Evolutionary conservation across 2,888 invertebrate genomes (phyloP), one percentile per base, ranked within the genome.

Genomic region (Perdita meconis): DNA sequence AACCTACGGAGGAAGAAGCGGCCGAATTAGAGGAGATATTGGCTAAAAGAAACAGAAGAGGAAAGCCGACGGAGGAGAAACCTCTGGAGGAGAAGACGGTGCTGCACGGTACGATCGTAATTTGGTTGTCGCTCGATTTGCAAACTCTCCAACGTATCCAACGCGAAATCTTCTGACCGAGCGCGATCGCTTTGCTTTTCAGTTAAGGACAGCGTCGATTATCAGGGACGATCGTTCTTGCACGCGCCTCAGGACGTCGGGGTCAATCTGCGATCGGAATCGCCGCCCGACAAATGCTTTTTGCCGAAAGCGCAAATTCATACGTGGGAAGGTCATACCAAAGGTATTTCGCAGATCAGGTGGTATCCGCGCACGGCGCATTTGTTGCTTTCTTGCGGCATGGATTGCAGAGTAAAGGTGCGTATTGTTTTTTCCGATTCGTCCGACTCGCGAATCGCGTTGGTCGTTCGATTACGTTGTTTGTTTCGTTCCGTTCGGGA

Each of bases 341-440:
- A 99, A 93, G 98, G 98, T 56, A 96, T 99, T 87, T 96, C 99
- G 0, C 96, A 97, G 0, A 97, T 98, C 79, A 95, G 98, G 70
- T 99, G 98, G 97, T 97, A 98, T 89, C 99, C 99, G 0, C 94
- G 94, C 82, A 97, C 98, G 0, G 99, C 98, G 0, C 99, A 99
- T 93, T 94, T 99, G 72, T 94, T 99, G 87, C 94, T 99, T 0
- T 99, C 99, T 0, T 97, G 97, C 63, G 97, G 98, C 84, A 98
- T 99, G 99, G 99, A 99, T 93, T 96, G 96, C 85, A 95, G 98
- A 83, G 97, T 99, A 65, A 99, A 99, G 94, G 96, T 96, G 90
- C 47, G 63, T 56, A 16, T 12, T 19, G 19, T 19, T 47, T 47
- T 47, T 47, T 0, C 3, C 22, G 22, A 0, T 8, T 44, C 19